Evolutionary conservation across 2,888 invertebrate genomes (phyloP), one percentile per base, ranked within the genome.

Genomic region (Pemphredon lugubris): DNA sequence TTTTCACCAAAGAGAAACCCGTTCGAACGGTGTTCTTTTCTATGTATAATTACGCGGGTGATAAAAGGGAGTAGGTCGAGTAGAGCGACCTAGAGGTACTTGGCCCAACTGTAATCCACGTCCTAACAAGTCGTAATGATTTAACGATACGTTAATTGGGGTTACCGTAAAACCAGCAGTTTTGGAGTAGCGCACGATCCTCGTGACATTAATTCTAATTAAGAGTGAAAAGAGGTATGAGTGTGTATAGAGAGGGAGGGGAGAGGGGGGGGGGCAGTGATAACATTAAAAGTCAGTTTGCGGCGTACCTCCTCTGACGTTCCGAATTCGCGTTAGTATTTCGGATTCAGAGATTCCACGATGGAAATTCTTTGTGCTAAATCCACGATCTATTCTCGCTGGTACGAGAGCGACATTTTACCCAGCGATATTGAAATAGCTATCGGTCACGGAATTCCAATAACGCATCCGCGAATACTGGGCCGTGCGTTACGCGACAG

Each of bases 61-160:
- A 9, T 13, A 18, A 71, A 65, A 32, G 58, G 54, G 59, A 73
- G 70, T 74, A 63, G 76, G 76, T 74, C 73, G 67, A 77, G n/a
- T n/a, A n/a, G n/a, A n/a, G n/a, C n/a, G n/a, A n/a, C n/a, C n/a
- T n/a, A n/a, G 70, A 47, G 39, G 63, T 57, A 60, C 66, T 60
- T 57, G 64, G 69, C 53, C 68, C 55, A 32, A 42, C 47, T 51
- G 60, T 44, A 14, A 55, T 60, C 40, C 32, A 30, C 57, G n/a
- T 50, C 53, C 61, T 77, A 77, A 77, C 61, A 51, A 51, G 71
- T 53, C 60, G 61, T 67, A 71, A 77, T 74, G 71, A 77, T 74
- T 77, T 65, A 61, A 54, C 47, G 23, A 21, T 40, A 23, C 30
- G 53, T 61, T 67, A 54, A 53, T 61, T 50, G 45, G n/a, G 54